These are phyloP conservation scores for Torymus tubicola DNA, from an alignment of 2,888 invertebrate species.

Conservation along the genomic window DNA sequence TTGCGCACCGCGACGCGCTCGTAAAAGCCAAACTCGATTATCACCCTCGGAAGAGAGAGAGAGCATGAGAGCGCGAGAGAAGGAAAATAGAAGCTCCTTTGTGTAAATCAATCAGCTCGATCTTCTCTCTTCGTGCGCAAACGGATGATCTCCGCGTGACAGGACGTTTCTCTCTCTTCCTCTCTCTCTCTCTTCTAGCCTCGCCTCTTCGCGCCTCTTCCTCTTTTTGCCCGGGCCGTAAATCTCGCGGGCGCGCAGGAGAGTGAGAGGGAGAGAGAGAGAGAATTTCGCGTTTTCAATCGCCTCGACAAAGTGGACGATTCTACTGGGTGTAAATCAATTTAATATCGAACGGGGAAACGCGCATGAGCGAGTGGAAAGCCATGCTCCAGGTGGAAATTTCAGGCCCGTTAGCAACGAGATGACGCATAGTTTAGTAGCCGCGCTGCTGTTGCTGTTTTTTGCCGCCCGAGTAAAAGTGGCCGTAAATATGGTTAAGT, in stretches of 20 bases:
- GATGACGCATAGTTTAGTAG: too few relatives aligned
- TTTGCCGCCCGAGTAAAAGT: too few relatives aligned
- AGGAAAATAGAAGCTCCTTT: slow-evolving; percentile 17
- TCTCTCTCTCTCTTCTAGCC: slow-evolving; percentile 7
- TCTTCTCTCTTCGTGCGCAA: neutral
- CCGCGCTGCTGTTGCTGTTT: too few relatives aligned
- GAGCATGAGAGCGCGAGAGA: neutral
- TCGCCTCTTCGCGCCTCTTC: neutral
- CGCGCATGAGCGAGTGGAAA: neutral
- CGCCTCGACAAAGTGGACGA: slow-evolving; percentile 57
- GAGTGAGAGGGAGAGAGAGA: too few relatives aligned
- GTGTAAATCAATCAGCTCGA: slow-evolving; percentile 54
- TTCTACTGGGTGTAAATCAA: slow-evolving; percentile 51
- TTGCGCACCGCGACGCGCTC: slow-evolving; percentile 12
- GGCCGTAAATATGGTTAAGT: too few relatives aligned
- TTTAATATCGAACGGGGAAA: slow-evolving; percentile 42
- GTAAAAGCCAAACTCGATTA: slow-evolving; percentile 56
- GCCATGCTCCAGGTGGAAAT: neutral
- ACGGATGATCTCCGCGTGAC: slow-evolving; percentile 36
- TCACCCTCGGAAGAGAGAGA: slow-evolving; percentile 34
- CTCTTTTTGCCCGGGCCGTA: slow-evolving; percentile 15
- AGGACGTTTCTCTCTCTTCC: slow-evolving; percentile 37
- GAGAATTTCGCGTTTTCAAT: slow-evolving; percentile 49
- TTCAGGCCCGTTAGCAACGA: neutral
- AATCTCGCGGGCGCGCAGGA: slow-evolving; percentile 33